phyloP scores from a whole-genome alignment of 2,888 invertebrate species.

The Fragum fragum region DNA sequence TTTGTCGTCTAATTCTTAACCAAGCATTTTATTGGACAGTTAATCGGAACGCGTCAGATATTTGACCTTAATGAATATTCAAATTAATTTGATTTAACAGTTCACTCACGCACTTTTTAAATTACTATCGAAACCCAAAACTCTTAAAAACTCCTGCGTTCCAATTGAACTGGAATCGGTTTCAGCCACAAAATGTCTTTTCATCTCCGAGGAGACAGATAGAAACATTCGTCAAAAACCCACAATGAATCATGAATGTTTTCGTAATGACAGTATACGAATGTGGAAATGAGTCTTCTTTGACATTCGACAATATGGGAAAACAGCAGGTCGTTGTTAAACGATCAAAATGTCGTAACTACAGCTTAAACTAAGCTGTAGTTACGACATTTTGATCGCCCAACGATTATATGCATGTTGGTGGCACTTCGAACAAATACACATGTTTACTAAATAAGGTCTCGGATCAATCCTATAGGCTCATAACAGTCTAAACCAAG shows the following conservation, averaged over 20 bases:
- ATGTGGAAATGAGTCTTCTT: no score
- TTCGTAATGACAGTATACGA: background rate
- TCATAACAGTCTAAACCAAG: no score
- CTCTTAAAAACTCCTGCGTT: constrained; percentile 31
- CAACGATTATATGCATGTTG: no score
- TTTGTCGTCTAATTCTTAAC: background rate
- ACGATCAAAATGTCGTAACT: no score
- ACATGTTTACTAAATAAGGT: no score
- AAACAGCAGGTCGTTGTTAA: no score
- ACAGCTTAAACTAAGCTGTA: no score
- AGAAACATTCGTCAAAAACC: constrained; percentile 23
- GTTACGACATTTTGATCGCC: no score
- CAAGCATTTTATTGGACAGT: constrained; percentile 3
- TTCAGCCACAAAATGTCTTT: constrained; percentile 28
- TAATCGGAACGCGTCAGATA: constrained; percentile 12
- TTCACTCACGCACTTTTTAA: constrained; percentile 43
- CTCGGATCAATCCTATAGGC: no score
- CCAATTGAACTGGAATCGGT: constrained; percentile 29
- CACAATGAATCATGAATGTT: constrained; percentile 18
- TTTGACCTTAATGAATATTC: constrained; percentile 41
- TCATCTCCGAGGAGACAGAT: constrained; percentile 11
- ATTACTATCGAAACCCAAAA: constrained; percentile 41
- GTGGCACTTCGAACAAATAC: no score
- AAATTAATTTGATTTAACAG: constrained; percentile 37
- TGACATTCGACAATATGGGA: no score